These are phyloP conservation scores for Drosophila ochracea DNA, from an alignment of 2,888 invertebrate genomes.

Conservation along the genomic window DNA sequence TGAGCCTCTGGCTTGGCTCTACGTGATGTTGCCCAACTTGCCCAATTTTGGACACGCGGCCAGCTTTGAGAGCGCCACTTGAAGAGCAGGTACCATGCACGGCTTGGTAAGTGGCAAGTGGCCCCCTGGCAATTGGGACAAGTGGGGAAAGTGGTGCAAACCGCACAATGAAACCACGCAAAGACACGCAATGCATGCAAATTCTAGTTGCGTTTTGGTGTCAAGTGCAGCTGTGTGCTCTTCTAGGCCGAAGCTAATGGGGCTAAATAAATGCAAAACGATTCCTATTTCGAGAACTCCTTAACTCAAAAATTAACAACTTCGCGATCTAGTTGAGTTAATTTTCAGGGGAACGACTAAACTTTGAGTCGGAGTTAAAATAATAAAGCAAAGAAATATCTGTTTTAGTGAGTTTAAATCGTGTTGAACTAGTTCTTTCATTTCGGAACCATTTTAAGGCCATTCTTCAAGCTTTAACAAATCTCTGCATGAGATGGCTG, in stretches of 20 bases:
- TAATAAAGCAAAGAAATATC: background rate
- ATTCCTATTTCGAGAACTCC: slow-evolving; percentile 27
- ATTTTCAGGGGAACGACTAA: background rate
- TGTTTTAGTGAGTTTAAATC: background rate
- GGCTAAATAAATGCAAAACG: slow-evolving; percentile 53
- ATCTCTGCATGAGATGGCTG: no score
- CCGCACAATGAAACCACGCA: slow-evolving; percentile 15
- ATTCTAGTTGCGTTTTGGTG: slow-evolving; percentile 51
- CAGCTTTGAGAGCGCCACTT: slow-evolving; percentile 48
- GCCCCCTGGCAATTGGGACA: slow-evolving; percentile 24
- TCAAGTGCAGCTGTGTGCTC: slow-evolving; percentile 41
- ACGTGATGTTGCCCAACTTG: slow-evolving; percentile 71
- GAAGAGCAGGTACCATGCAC: slow-evolving; percentile 34
- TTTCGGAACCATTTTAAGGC: background rate
- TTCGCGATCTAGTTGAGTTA: slow-evolving; percentile 15
- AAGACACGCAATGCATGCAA: slow-evolving; percentile 33
- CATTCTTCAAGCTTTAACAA: background rate
- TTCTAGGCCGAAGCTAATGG: slow-evolving; percentile 38
- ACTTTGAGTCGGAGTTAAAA: background rate
- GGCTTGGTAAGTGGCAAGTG: slow-evolving; percentile 44
- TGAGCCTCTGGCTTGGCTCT: slow-evolving; percentile 44
- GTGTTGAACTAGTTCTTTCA: background rate
- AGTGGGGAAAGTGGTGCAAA: slow-evolving; percentile 37
- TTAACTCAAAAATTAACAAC: background rate
- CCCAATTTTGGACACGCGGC: slow-evolving; percentile 67